These are phyloP conservation scores for Acleris emargana DNA, from an alignment of 2,888 invertebrate species.

Conservation along the genomic window DNA sequence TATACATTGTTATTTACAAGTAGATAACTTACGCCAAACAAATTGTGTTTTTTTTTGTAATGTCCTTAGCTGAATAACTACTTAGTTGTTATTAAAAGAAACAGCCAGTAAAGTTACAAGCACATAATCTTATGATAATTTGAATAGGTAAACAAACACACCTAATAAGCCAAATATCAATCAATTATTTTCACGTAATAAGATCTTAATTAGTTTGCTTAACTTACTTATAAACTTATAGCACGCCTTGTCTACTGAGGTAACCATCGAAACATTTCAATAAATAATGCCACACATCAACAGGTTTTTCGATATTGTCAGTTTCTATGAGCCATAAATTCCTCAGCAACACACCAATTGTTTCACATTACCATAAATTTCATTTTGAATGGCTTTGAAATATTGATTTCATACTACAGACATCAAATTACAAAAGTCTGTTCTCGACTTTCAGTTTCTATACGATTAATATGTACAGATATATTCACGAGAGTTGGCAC, in stretches of 20 bases:
- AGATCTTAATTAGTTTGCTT: neutral
- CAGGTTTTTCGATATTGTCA: neutral
- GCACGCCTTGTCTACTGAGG: neutral
- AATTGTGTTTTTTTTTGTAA: no score
- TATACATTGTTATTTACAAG: no score
- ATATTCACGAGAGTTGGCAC: no score
- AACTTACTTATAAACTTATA: neutral
- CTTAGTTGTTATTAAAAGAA: no score
- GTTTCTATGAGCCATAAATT: neutral
- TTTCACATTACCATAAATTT: constrained; percentile 20
- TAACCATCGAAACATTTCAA: neutral
- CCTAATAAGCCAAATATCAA: no score
- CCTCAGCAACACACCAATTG: constrained; percentile 1
- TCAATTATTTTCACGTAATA: no score
- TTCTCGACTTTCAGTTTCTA: constrained; percentile 21
- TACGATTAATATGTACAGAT: constrained; percentile 1
- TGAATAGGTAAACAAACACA: no score
- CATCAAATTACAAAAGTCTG: constrained; percentile 16
- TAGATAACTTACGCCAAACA: no score
- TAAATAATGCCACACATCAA: neutral
- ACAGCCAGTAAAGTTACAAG: no score
- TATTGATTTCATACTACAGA: constrained; percentile 25
- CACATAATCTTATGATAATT: no score
- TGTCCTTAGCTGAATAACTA: no score
- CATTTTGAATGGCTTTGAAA: constrained; percentile 11